Evolutionary conservation across 2,113 vertebrate species (phyloP).

Genomic region (Nerophis lumbriciformis): DNA sequence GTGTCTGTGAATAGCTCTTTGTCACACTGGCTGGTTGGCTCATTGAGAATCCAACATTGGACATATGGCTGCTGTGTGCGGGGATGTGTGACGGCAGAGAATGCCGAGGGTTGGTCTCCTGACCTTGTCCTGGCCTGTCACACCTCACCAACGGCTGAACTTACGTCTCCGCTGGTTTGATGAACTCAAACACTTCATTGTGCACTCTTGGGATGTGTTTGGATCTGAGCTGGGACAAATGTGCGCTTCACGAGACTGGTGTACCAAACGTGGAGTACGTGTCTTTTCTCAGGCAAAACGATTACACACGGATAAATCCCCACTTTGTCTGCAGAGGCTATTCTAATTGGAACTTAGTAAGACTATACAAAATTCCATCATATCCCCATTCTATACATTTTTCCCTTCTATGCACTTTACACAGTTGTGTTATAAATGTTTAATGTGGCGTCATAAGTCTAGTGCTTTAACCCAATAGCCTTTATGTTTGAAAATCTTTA

Average conservation of each 20-base stretch:
- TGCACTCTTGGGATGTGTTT: slow-evolving; percentile 24
- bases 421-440: no score
- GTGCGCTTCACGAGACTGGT: slow-evolving; percentile 39
- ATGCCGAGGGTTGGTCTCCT: slow-evolving; percentile 64
- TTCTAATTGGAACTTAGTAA: not conserved
- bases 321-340: slow-evolving; percentile 7
- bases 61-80: slow-evolving; percentile 74
- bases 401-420: no score
- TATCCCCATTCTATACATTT: no score
- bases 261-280: slow-evolving; percentile 26
- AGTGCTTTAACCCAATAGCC: no score
- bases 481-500: no score
- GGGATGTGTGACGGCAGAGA: slow-evolving; percentile 55
- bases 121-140: slow-evolving; percentile 64
- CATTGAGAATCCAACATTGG: slow-evolving; percentile 62
- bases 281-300: slow-evolving; percentile 12
- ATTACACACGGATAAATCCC: slow-evolving; percentile 21
- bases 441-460: no score
- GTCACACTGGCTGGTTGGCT: slow-evolving; percentile 60
- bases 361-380: not conserved
- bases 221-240: slow-evolving; percentile 40
- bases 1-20: slow-evolving; percentile 67
- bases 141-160: slow-evolving; percentile 50
- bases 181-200: slow-evolving; percentile 75
- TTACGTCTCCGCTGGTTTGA: slow-evolving; percentile 52